Evolutionary conservation across 1,140 invertebrate genomes (phyloP).

Genomic region (Sinonovacula constricta): DNA sequence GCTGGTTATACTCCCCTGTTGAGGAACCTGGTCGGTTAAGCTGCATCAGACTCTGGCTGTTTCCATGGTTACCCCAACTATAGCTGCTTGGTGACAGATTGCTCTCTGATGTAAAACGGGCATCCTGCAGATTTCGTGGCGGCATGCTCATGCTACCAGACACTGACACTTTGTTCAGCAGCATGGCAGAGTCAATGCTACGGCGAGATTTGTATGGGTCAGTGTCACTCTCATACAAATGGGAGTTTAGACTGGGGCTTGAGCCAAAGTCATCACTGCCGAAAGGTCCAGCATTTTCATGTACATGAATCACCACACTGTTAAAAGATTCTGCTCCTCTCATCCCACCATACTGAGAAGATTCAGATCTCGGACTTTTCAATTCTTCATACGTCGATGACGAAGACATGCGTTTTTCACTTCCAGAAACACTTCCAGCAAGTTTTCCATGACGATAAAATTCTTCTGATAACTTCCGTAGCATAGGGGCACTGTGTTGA

Average conservation of each 20-base stretch:
- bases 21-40: constrained; percentile 41
- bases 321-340: constrained; percentile 72
- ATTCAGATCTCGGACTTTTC: constrained; percentile 56
- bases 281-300: constrained; percentile 64
- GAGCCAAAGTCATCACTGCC: constrained; percentile 69
- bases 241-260: constrained; percentile 56
- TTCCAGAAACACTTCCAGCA: constrained; percentile 12
- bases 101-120: constrained; percentile 58
- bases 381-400: constrained; percentile 64
- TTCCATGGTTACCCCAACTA: neutral
- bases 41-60: constrained; percentile 48
- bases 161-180: constrained; percentile 44
- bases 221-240: constrained; percentile 50
- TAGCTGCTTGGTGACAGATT: constrained; percentile 38
- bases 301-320: constrained; percentile 72
- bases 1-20: constrained; percentile 25
- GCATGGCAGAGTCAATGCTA: constrained; percentile 62
- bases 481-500: constrained; percentile 81
- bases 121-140: constrained; percentile 45
- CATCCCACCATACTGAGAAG: constrained; percentile 60
- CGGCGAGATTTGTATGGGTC: constrained; percentile 12
- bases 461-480: constrained; percentile 83
- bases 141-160: constrained; percentile 38
- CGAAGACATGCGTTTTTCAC: constrained; percentile 65
- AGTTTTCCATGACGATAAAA: constrained; percentile 66